Evolutionary conservation across 2,888 invertebrate genomes (phyloP).

Genomic region (Steinernema scapterisci): DNA sequence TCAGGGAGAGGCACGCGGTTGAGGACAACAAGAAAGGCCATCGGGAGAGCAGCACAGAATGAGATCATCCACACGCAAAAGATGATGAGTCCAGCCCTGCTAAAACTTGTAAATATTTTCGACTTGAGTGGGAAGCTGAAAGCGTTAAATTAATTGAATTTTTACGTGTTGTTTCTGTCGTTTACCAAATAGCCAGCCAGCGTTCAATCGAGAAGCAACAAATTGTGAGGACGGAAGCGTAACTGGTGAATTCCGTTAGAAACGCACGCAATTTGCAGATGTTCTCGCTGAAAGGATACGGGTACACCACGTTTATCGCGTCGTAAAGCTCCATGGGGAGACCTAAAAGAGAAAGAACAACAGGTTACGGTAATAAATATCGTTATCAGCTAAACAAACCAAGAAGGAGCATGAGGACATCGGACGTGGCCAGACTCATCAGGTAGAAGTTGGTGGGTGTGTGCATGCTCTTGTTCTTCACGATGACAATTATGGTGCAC

Average conservation of each 20-base stretch:
- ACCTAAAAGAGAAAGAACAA: conserved; percentile 44
- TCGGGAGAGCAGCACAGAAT: conserved; percentile 61
- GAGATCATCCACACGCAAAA: conserved; percentile 60
- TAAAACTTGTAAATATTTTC: conserved; percentile 60
- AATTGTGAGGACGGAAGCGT: conserved; percentile 56
- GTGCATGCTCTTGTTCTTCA: conserved; percentile 59
- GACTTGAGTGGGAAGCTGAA: conserved; percentile 61
- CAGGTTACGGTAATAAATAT: background rate
- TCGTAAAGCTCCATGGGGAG: conserved; percentile 64
- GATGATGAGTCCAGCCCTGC: conserved; percentile 60
- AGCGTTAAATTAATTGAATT: background rate
- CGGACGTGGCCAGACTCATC: conserved; percentile 63
- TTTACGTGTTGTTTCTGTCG: background rate
- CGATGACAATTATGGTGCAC: conserved; percentile 64
- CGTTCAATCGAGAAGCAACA: conserved; percentile 66
- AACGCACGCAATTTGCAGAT: conserved; percentile 64
- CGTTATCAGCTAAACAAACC: conserved; percentile 44
- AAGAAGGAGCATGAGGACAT: conserved; percentile 63
- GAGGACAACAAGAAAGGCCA: conserved; percentile 51
- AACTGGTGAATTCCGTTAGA: conserved; percentile 59
- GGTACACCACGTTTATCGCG: conserved; percentile 59
- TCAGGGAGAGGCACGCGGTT: conserved; percentile 55
- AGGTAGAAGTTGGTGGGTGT: conserved; percentile 66
- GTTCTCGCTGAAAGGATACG: conserved; percentile 58
- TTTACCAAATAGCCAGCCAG: conserved; percentile 65